Percentiles rank a stretch among this genome's conserved stretches.
Evolutionary conservation across 1,140 invertebrate species (phyloP).

Genomic region (Copidosoma floridanum): DNA sequence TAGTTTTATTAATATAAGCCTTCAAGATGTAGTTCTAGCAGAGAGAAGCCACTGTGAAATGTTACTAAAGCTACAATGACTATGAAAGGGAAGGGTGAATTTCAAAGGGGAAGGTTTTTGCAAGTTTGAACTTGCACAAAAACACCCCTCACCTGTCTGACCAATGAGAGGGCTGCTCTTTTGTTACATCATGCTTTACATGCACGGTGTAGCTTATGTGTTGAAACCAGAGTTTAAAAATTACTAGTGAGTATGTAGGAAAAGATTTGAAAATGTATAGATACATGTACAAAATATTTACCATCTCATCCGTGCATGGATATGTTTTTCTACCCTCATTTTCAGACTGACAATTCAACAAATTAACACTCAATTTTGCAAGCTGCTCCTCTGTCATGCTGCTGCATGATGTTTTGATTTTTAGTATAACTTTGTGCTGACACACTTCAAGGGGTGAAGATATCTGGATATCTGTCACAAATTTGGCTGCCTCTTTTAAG

Average conservation of each 20-base stretch:
- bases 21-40: too few species aligned
- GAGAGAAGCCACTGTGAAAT: too few species aligned
- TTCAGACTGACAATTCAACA: conserved; percentile 69
- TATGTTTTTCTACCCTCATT: conserved; percentile 63
- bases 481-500: conserved; percentile 61
- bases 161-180: too few species aligned
- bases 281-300: conserved; percentile 42
- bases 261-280: too few species aligned
- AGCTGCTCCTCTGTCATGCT: conserved; percentile 66
- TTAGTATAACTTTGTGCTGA: conserved; percentile 66
- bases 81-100: background rate
- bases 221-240: too few species aligned
- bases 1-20: too few species aligned
- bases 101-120: conserved; percentile 29
- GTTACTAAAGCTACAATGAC: too few species aligned
- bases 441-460: conserved; percentile 64
- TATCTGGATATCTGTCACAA: conserved; percentile 56
- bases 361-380: conserved; percentile 66
- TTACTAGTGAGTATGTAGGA: too few species aligned
- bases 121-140: conserved; percentile 41
- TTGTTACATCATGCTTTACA: background rate
- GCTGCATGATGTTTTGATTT: conserved; percentile 60
- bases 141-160: conserved; percentile 29
- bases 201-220: background rate
- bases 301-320: conserved; percentile 65